Base-by-base conservation (phyloP, 2,888 invertebrate genomes). In the Epinotia demarniana region DNA sequence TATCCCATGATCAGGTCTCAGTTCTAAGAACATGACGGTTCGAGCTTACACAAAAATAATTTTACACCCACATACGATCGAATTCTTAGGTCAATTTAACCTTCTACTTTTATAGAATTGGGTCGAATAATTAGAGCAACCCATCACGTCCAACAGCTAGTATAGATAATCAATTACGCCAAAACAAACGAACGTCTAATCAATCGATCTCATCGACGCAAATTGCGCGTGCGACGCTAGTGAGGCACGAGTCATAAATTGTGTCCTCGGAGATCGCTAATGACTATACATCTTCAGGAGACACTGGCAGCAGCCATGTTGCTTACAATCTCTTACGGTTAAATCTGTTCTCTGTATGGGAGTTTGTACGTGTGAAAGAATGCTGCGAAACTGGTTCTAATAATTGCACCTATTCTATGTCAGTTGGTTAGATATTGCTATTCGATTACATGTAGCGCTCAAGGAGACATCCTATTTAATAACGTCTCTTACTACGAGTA, bases 171-270 rank as follows among this genome's bases (percentile, higher is more conserved):
- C 76, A 78, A 79, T 80, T 77, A 80, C 79, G 80, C 79, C 80
- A 82, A 80, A 80, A 82, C 81, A 80, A 80, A 82, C 13, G 16
- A 69, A 78, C 77, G 72, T 77, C 67, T 80, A 83, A 82, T 84
- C 81, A 80, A 79, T 81, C 60, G 71, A 64, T 80, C 72, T 79
- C 78, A 80, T 78, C 73, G 78, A 71, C 81, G 78, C 80, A 78
- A 80, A 80, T 77, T 79, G 79, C 77, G 78, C 80, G 73, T 73
- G 74, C 81, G 77, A 79, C 78, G 79, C 68, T 78, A 66, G 60
- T 6, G 49, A 79, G 73, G 70, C 46, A 81, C 75, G 79, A 80
- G 74, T 80, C 80, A 80, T 80, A 79, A 80, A 82, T 77, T 80
- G 78, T 55, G 79, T 43, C 57, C 27, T 57, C 18, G 49, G 53